Evolutionary conservation across 2,113 vertebrate species (phyloP).

Genomic region (Thinocorus orbignyianus): DNA sequence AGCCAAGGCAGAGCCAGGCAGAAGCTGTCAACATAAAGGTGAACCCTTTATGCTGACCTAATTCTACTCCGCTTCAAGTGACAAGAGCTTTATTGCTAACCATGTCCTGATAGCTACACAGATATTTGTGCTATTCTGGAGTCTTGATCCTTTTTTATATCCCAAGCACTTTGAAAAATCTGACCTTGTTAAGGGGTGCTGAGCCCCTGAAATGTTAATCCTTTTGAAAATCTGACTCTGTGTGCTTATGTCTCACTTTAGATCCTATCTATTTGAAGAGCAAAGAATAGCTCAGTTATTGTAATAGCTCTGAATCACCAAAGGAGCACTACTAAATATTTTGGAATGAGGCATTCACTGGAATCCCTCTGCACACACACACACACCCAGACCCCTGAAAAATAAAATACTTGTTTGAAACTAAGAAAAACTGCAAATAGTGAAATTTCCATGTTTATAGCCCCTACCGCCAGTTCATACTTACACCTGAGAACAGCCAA

Average conservation of each 20-base stretch:
- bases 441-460: background rate
- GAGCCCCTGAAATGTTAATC: background rate
- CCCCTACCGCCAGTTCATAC: background rate
- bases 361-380: background rate
- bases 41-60: background rate
- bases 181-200: background rate
- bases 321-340: background rate
- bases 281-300: background rate
- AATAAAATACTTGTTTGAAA: background rate
- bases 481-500: background rate
- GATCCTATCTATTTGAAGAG: background rate
- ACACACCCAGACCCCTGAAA: background rate
- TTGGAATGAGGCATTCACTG: background rate
- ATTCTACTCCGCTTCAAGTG: background rate
- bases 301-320: background rate
- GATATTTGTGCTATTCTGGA: background rate
- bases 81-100: background rate
- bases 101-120: background rate
- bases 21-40: background rate
- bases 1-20: background rate
- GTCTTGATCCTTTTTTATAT: background rate
- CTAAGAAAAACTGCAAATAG: background rate
- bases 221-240: background rate
- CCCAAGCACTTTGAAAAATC: background rate
- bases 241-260: background rate